Evolutionary conservation across 2,888 invertebrate species (phyloP).

Genomic region (Podotricha telesiphe): DNA sequence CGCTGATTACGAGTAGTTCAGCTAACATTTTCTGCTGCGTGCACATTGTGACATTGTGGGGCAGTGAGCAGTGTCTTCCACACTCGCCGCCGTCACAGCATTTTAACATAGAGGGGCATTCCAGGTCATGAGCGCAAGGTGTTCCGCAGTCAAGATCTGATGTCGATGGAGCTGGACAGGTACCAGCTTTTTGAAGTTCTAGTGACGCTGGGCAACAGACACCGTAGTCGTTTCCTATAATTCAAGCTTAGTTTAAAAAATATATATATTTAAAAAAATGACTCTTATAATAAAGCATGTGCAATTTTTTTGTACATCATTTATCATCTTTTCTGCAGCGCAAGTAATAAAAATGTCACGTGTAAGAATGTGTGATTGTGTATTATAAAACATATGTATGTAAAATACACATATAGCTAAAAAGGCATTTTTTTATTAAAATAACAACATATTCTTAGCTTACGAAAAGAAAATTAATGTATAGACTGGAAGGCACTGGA

Average conservation of each 20-base stretch:
- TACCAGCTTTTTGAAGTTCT: conserved; percentile 90
- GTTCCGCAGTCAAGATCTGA: conserved; percentile 83
- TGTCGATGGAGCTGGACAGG: conserved; percentile 85
- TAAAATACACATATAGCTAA: too few relatives aligned
- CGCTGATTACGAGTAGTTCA: conserved; percentile 89
- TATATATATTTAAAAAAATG: background rate
- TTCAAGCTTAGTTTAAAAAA: background rate
- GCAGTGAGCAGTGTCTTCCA: conserved; percentile 88
- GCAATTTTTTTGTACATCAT: too few relatives aligned
- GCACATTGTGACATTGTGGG: conserved; percentile 90
- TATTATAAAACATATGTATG: too few relatives aligned
- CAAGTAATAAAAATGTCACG: too few relatives aligned
- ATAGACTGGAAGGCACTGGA: too few relatives aligned
- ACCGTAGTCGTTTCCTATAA: conserved; percentile 90
- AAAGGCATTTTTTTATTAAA: too few relatives aligned
- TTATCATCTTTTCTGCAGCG: too few relatives aligned
- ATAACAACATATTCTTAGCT: too few relatives aligned
- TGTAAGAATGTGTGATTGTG: too few relatives aligned
- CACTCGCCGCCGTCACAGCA: conserved; percentile 90
- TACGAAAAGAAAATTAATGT: too few relatives aligned
- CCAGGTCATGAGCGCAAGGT: conserved; percentile 90
- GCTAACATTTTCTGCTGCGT: conserved; percentile 90
- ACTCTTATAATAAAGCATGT: too few relatives aligned
- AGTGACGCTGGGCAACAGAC: conserved; percentile 93
- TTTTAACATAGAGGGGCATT: conserved; percentile 92